phyloP scores from a whole-genome alignment of 2,797 vertebrate genomes.

The Fistularia commersonii region DNA sequence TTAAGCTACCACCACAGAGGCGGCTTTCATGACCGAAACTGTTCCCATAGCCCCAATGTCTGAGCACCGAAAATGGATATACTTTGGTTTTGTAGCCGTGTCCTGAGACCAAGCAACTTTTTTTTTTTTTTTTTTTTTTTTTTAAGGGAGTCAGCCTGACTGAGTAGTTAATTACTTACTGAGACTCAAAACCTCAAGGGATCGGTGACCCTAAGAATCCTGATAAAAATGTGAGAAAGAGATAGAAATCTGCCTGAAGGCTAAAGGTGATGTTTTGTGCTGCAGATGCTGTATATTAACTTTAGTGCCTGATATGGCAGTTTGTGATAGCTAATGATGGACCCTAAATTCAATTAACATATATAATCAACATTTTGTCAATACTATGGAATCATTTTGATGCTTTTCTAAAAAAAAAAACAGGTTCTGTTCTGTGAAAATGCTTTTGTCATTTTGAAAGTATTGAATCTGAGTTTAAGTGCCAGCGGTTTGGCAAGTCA shows the following conservation, averaged over 20 bases:
- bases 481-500: no score
- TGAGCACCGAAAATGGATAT: constrained; percentile 55
- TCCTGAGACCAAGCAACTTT: not conserved
- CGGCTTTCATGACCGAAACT: constrained; percentile 57
- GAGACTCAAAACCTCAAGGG: constrained; percentile 26
- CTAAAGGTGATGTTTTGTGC: no score
- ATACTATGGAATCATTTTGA: no score
- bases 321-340: no score
- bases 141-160: constrained; percentile 23
- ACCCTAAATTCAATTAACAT: no score
- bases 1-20: constrained; percentile 54
- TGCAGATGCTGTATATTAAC: no score
- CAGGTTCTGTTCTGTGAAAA: no score
- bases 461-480: no score
- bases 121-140: constrained; percentile 29
- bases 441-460: no score
- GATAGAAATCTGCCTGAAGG: constrained; percentile 15
- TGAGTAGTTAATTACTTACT: constrained; percentile 21
- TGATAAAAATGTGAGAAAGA: constrained; percentile 18
- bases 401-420: no score
- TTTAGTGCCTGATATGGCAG: no score
- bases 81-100: constrained; percentile 25
- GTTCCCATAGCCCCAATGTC: constrained; percentile 58
- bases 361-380: no score
- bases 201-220: constrained; percentile 21